These are phyloP conservation scores for Parascotia fuliginaria DNA, from an alignment of 2,888 invertebrate genomes.

Conservation along the genomic window DNA sequence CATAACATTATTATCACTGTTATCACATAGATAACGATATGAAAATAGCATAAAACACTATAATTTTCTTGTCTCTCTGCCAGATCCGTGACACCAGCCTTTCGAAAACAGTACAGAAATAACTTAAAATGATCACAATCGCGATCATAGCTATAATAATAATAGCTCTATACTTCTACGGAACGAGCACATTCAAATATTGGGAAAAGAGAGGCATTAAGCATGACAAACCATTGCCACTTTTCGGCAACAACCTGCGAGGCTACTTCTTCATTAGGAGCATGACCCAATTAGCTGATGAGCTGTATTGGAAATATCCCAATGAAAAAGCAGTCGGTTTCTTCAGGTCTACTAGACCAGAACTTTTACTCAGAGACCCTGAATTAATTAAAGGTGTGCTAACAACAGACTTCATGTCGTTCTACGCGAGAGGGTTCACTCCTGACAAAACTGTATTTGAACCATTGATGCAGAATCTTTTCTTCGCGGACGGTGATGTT, in stretches of 20 bases:
- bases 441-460: conserved; percentile 67
- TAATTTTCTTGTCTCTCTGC: no score
- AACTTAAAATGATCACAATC: no score
- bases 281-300: conserved; percentile 67
- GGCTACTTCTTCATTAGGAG: conserved; percentile 66
- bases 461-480: conserved; percentile 71
- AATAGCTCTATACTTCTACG: conserved; percentile 59
- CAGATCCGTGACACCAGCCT: no score
- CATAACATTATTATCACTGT: no score
- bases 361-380: conserved; percentile 72
- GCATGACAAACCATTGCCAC: conserved; percentile 67
- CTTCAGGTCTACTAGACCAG: conserved; percentile 62
- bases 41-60: no score
- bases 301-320: conserved; percentile 66
- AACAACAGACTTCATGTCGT: conserved; percentile 66
- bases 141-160: conserved; percentile 35
- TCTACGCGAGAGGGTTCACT: conserved; percentile 67
- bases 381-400: conserved; percentile 70
- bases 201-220: conserved; percentile 71
- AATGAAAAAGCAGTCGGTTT: conserved; percentile 73
- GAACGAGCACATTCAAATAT: conserved; percentile 63
- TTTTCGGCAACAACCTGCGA: conserved; percentile 63
- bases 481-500: conserved; percentile 73
- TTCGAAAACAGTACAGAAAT: no score
- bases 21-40: no score